A percentile compares a stretch with the other conserved stretches of the same genome.
These are phyloP conservation scores for Strigamia transsilvanica DNA, from an alignment of 2,888 invertebrate species.

Conservation along the genomic window DNA sequence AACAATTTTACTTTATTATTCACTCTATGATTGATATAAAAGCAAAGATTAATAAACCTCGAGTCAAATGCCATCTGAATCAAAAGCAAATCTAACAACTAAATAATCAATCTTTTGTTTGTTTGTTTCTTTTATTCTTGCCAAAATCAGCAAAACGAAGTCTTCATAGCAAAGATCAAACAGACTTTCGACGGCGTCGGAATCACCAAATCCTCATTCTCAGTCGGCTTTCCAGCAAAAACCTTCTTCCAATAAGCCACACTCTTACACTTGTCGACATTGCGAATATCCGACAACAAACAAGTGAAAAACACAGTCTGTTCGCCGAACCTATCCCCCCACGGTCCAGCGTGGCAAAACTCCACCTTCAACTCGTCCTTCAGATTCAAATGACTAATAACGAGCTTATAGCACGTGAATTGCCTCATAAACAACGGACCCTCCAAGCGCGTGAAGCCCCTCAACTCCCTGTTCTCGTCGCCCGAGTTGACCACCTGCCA, in stretches of 20 bases:
- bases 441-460: background rate
- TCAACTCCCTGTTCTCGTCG: background rate
- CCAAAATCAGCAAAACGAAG: background rate
- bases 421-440: background rate
- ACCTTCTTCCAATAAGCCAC: background rate
- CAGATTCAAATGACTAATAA: background rate
- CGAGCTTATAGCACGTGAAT: background rate
- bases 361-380: background rate
- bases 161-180: slow-evolving; percentile 1
- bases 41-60: background rate
- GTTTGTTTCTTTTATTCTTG: no score
- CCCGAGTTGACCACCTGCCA: background rate
- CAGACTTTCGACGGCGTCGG: background rate
- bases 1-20: background rate
- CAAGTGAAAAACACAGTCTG: background rate
- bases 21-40: background rate
- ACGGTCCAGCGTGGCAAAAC: background rate
- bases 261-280: background rate
- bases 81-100: background rate
- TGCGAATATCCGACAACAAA: background rate
- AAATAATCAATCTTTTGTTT: background rate
- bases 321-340: background rate
- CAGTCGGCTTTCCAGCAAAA: background rate
- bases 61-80: background rate
- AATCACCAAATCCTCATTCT: background rate